phyloP scores from a whole-genome alignment of 2,797 vertebrate genomes.

The Perdix hodgsoniae region DNA sequence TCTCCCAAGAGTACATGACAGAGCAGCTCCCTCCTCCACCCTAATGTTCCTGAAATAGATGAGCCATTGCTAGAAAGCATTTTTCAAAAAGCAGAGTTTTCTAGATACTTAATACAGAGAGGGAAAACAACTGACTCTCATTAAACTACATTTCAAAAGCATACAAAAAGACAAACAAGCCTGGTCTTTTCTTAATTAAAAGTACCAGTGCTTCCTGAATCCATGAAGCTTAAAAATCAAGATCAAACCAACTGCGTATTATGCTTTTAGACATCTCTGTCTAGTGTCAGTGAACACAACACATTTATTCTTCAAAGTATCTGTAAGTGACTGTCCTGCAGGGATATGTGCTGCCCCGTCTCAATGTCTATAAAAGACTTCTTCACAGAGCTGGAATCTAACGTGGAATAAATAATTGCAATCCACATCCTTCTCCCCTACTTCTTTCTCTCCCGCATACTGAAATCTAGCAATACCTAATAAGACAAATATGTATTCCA shows the following conservation, averaged over 20 bases:
- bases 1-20: constrained; percentile 65
- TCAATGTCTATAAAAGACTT: neutral
- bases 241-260: neutral
- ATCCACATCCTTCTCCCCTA: neutral
- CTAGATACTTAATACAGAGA: constrained; percentile 45
- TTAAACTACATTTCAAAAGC: neutral
- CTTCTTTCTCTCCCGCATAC: neutral
- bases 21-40: constrained; percentile 70
- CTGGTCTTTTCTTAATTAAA: neutral
- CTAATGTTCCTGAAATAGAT: constrained; percentile 65
- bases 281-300: neutral
- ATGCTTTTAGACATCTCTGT: neutral
- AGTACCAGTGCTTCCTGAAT: neutral
- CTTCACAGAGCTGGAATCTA: neutral
- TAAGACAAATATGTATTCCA: neutral
- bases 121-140: neutral
- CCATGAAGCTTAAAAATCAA: neutral
- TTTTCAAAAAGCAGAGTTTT: constrained; percentile 55
- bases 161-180: neutral
- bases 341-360: neutral
- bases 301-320: neutral
- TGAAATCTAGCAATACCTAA: neutral
- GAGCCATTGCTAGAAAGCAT: constrained; percentile 68
- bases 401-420: neutral
- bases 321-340: neutral